phyloP scores from a whole-genome alignment of 2,113 vertebrate species.

The Nesoenas mayeri region DNA sequence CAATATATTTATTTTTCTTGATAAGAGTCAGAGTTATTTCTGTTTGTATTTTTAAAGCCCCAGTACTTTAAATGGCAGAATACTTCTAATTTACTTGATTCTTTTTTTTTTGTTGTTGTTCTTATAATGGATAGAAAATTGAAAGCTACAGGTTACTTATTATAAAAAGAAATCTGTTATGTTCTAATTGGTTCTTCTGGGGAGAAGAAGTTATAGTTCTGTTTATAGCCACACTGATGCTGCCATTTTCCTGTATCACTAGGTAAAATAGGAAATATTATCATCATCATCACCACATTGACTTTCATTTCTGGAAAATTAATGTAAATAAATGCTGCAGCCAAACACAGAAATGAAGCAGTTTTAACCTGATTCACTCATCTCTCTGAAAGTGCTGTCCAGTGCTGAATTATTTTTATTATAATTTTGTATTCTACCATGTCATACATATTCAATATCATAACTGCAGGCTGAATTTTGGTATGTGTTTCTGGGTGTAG shows the following conservation, averaged over 20 bases:
- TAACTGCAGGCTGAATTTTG: constrained; percentile 6
- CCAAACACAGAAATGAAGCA: constrained; percentile 24
- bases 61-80: background rate
- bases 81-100: background rate
- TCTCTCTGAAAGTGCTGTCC: constrained; percentile 59
- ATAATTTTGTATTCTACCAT: constrained; percentile 27
- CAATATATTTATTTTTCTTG: constrained; percentile 38
- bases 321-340: constrained; percentile 62
- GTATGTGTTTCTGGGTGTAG: background rate
- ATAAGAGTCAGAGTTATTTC: background rate
- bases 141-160: constrained; percentile 17
- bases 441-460: background rate
- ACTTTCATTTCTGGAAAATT: constrained; percentile 62
- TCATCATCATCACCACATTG: constrained; percentile 19
- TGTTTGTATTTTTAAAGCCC: background rate
- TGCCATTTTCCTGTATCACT: constrained; percentile 43
- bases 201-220: constrained; percentile 33
- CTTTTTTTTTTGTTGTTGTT: background rate
- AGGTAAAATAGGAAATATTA: constrained; percentile 35
- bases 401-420: constrained; percentile 63
- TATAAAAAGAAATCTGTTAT: constrained; percentile 10
- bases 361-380: background rate
- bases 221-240: constrained; percentile 31
- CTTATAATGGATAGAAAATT: background rate
- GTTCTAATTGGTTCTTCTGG: constrained; percentile 12